Percentiles rank a stretch among this genome's conserved stretches.
phyloP scores from a whole-genome alignment of 2,888 invertebrate species.

The Chalcosyrphus nemorum region DNA sequence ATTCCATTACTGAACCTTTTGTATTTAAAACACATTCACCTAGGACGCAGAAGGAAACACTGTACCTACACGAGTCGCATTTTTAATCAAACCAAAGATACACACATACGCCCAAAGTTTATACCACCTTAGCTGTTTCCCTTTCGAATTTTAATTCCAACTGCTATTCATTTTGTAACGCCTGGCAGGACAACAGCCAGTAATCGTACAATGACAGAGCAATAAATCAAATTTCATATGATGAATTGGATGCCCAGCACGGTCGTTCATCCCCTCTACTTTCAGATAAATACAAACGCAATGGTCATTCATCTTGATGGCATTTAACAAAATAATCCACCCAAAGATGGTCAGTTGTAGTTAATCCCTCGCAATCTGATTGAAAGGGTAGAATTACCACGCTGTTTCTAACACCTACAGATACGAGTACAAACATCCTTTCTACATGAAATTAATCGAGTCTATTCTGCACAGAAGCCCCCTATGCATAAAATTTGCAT shows the following conservation, averaged over 20 bases:
- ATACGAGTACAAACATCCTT: constrained; percentile 25
- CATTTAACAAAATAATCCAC: constrained; percentile 57
- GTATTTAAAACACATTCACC: not conserved
- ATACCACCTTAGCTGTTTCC: not conserved
- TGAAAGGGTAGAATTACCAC: constrained; percentile 48
- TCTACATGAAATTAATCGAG: constrained; percentile 34
- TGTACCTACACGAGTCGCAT: not conserved
- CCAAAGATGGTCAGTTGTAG: constrained; percentile 49
- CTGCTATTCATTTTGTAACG: not conserved
- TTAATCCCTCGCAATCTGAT: constrained; percentile 55
- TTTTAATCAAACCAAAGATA: not conserved
- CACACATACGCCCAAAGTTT: not conserved
- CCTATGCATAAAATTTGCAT: constrained; percentile 57
- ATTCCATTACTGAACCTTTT: too few relatives aligned
- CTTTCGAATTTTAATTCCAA: not conserved
- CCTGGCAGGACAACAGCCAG: not conserved
- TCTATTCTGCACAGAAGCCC: constrained; percentile 19
- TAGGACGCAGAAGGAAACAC: not conserved
- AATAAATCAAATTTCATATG: constrained; percentile 37
- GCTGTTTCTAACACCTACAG: constrained; percentile 27
- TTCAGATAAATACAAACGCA: constrained; percentile 13
- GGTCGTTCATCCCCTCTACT: not conserved
- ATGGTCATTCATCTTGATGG: constrained; percentile 55
- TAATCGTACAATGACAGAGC: constrained; percentile 7
- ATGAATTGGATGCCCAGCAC: constrained; percentile 21